Evolutionary conservation across 2,113 vertebrate genomes (phyloP).

Genomic region (Pygoscelis antarcticus): DNA sequence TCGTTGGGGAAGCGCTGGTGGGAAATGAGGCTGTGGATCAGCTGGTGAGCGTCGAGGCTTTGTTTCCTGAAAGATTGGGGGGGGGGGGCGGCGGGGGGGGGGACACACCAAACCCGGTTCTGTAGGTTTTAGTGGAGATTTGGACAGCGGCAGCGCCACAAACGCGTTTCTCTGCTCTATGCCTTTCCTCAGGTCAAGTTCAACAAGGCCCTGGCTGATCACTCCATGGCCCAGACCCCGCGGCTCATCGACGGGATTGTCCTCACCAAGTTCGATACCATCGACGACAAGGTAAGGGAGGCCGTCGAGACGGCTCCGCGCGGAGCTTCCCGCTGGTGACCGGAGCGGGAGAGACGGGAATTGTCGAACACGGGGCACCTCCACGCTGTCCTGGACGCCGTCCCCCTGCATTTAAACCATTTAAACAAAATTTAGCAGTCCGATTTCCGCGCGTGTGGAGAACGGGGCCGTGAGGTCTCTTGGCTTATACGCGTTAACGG

Average conservation of each 20-base stretch:
- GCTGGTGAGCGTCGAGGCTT: constrained; percentile 79
- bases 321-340: accelerated
- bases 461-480: not conserved
- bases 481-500: accelerated
- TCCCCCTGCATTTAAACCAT: not conserved
- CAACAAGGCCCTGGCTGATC: constrained; percentile 96
- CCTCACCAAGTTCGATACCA: constrained; percentile 98
- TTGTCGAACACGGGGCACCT: accelerated
- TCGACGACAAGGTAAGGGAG: constrained; percentile 94
- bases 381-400: accelerated
- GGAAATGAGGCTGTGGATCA: constrained; percentile 98
- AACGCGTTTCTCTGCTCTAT: accelerated
- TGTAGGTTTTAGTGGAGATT: not conserved
- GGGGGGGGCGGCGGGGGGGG: not conserved
- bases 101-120: accelerated
- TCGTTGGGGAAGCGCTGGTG: constrained; percentile 96
- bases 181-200: constrained; percentile 89
- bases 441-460: accelerated
- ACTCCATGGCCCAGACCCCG: constrained; percentile 92
- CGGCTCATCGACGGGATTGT: constrained; percentile 97
- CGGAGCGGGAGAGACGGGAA: accelerated
- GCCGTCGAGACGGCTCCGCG: accelerated
- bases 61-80: not conserved
- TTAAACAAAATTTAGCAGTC: not conserved
- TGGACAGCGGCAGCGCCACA: accelerated